phyloP scores from a whole-genome alignment of 2,888 invertebrate genomes.

The Machimus atricapillus region DNA sequence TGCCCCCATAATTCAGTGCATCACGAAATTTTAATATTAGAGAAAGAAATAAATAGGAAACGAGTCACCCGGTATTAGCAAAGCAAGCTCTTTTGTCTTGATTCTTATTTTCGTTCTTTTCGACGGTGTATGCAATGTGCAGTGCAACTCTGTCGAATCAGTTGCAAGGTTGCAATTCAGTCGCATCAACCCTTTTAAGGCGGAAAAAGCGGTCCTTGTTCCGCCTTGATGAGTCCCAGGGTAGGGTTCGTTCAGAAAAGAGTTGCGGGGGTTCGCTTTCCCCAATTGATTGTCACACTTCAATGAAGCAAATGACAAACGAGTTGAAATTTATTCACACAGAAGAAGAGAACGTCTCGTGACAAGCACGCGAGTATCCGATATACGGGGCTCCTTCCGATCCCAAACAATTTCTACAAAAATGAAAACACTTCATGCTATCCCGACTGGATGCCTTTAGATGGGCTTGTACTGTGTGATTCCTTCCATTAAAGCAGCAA shows the following conservation, averaged over 20 bases:
- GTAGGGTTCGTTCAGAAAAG: neutral
- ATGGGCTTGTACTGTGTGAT: neutral
- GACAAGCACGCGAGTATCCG: neutral
- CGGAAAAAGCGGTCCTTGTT: neutral
- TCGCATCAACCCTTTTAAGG: neutral
- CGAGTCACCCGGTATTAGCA: neutral
- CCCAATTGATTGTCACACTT: slow-evolving; percentile 15
- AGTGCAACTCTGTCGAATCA: neutral
- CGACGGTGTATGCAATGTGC: neutral
- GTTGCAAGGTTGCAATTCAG: neutral
- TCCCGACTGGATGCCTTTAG: neutral
- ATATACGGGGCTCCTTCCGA: neutral
- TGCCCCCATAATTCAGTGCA: neutral
- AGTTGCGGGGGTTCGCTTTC: neutral
- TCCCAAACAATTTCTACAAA: neutral
- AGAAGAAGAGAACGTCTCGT: neutral
- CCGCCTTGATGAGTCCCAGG: neutral
- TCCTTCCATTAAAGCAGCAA: neutral
- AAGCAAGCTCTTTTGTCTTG: neutral
- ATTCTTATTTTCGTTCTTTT: neutral
- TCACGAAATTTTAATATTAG: neutral
- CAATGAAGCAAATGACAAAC: neutral
- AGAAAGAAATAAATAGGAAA: neutral
- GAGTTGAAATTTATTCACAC: slow-evolving; percentile 16
- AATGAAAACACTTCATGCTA: neutral